Conservation (phyloP, 1,140 invertebrate genomes). For the Trinorchestia longiramus region DNA sequence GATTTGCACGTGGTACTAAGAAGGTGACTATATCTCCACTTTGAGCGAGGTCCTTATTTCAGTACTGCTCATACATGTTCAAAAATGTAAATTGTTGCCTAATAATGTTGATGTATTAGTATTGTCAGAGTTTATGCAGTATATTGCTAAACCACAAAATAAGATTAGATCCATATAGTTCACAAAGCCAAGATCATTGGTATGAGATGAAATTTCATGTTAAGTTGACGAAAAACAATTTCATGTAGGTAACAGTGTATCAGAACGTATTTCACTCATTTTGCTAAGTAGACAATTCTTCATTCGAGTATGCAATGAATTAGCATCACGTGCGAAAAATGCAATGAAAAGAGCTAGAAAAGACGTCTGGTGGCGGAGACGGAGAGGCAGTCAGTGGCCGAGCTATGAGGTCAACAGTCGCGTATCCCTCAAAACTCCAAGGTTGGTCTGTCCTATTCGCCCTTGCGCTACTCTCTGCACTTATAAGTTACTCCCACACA, state of each 20-base stretch:
- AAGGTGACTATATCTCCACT: neutral
- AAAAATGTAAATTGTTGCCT: no score
- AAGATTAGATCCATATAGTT: neutral
- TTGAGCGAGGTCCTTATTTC: no score
- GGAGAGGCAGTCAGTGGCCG: neutral
- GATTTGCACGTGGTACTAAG: neutral
- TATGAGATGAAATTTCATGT: neutral
- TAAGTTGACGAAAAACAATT: neutral
- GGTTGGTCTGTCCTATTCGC: slow-evolving; percentile 37
- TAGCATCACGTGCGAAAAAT: neutral
- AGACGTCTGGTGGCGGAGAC: neutral
- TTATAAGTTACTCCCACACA: neutral
- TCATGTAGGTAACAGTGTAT: neutral
- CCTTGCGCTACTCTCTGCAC: slow-evolving; percentile 20
- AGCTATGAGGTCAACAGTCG: neutral
- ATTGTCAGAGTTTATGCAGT: neutral
- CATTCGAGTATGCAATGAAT: neutral
- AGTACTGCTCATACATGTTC: no score
- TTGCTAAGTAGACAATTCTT: neutral
- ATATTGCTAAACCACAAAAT: neutral
- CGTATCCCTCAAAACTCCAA: slow-evolving; percentile 38
- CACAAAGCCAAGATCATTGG: neutral
- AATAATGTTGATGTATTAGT: neutral
- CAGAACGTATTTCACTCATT: neutral
- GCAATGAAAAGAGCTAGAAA: neutral